Conservation (phyloP, 2,888 invertebrate species). For the Luperina testacea region DNA sequence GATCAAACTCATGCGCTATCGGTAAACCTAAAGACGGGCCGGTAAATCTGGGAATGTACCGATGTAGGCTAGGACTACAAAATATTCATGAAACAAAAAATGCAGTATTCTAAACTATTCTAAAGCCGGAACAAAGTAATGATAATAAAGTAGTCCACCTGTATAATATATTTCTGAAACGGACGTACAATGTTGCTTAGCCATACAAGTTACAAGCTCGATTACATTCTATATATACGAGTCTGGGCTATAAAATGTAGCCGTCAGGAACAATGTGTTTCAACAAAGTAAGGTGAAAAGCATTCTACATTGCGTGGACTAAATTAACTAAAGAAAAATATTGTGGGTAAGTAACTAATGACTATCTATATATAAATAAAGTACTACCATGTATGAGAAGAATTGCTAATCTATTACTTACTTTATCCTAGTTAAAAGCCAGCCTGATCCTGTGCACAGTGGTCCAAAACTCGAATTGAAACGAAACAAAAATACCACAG, state of each 20-base stretch:
- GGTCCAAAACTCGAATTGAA: slow-evolving; percentile 81
- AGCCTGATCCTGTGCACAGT: slow-evolving; percentile 70
- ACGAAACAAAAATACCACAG: slow-evolving; percentile 84
- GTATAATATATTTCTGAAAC: slow-evolving; percentile 35
- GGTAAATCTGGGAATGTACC: slow-evolving; percentile 1
- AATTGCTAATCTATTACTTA: slow-evolving; percentile 44
- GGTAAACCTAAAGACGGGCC: neutral
- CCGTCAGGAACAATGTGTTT: slow-evolving; percentile 46
- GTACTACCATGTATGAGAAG: neutral
- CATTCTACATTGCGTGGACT: slow-evolving; percentile 12
- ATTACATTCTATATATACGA: slow-evolving; percentile 60
- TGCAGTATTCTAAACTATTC: neutral
- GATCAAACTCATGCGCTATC: slow-evolving; percentile 3
- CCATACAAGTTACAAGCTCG: slow-evolving; percentile 53
- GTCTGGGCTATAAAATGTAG: slow-evolving; percentile 46
- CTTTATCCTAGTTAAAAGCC: slow-evolving; percentile 52
- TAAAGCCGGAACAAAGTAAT: slow-evolving; percentile 18
- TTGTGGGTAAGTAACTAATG: slow-evolving; percentile 18
- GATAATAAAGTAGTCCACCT: slow-evolving; percentile 21
- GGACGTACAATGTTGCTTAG: slow-evolving; percentile 47
- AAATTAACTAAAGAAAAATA: slow-evolving; percentile 23
- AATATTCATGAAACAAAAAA: neutral
- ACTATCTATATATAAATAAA: neutral
- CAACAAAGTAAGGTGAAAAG: slow-evolving; percentile 53
- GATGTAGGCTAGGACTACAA: neutral